Conservation (phyloP, 1,140 invertebrate genomes). For the Nebria ingens region DNA sequence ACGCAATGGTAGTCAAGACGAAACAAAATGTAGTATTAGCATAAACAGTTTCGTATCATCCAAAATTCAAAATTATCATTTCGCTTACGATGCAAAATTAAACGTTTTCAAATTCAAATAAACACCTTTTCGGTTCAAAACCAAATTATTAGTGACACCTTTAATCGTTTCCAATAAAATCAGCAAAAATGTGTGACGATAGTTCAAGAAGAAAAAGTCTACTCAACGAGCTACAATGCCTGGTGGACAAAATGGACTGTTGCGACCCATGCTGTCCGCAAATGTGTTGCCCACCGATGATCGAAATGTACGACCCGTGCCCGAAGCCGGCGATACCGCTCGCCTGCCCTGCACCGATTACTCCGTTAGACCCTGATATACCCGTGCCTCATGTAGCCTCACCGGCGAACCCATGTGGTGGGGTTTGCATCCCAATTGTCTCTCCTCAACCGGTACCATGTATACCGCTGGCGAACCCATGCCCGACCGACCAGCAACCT, state of each 20-base stretch:
- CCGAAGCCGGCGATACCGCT: slow-evolving; percentile 20
- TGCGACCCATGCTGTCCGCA: slow-evolving; percentile 20
- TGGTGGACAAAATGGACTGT: slow-evolving; percentile 28
- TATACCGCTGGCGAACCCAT: slow-evolving; percentile 24
- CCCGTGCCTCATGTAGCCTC: not conserved
- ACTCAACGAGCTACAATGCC: slow-evolving; percentile 24
- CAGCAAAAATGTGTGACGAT: not conserved
- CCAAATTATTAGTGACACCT: not conserved
- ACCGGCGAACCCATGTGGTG: not conserved
- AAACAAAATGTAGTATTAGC: not conserved
- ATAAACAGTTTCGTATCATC: not conserved
- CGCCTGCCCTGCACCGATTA: slow-evolving; percentile 14
- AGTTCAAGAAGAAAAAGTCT: slow-evolving; percentile 21
- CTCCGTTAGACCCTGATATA: slow-evolving; percentile 1
- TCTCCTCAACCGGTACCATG: slow-evolving; percentile 26
- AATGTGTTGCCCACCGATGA: slow-evolving; percentile 1
- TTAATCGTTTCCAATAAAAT: not conserved
- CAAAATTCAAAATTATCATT: not conserved
- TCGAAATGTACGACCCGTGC: slow-evolving; percentile 16
- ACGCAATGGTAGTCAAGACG: not conserved
- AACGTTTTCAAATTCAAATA: not conserved
- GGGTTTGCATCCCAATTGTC: slow-evolving; percentile 24
- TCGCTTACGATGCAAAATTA: not conserved
- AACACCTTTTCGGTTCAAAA: not conserved
- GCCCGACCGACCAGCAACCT: slow-evolving; percentile 23